Conservation (phyloP, 2,797 vertebrate genomes). For the Acestrorhynchus altus region DNA sequence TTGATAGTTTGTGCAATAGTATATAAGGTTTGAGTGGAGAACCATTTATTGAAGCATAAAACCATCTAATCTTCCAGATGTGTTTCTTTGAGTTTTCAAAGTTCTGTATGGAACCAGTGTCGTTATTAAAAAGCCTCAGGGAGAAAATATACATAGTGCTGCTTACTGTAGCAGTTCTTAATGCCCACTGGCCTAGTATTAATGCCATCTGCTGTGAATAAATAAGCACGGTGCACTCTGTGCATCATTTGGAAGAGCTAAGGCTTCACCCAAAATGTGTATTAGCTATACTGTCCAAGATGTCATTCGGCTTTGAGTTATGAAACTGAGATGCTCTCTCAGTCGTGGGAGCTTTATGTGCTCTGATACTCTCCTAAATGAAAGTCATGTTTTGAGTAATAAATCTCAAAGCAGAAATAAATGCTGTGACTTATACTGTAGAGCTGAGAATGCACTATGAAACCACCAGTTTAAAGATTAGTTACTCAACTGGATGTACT, state of each 20-base stretch:
- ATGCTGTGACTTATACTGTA: background rate
- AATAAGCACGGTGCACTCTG: constrained; percentile 21
- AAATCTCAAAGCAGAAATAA: background rate
- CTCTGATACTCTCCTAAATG: background rate
- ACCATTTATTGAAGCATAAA: too few species aligned
- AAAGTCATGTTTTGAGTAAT: background rate
- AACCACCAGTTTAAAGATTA: background rate
- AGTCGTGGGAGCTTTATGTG: background rate
- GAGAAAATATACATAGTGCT: background rate
- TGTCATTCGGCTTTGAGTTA: background rate
- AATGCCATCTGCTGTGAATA: constrained; percentile 27
- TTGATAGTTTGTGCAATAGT: background rate
- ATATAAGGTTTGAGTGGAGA: too few species aligned
- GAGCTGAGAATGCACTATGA: background rate
- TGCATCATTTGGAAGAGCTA: background rate
- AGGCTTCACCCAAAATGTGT: background rate
- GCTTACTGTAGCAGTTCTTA: constrained; percentile 20
- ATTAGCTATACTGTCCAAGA: background rate
- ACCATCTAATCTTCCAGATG: too few species aligned
- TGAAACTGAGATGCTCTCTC: background rate
- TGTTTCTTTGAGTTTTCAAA: too few species aligned
- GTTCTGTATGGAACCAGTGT: too few species aligned
- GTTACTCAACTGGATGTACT: background rate
- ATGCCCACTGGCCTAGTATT: constrained; percentile 17
- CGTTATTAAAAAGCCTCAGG: background rate